phyloP scores from a whole-genome alignment of 1,140 invertebrate genomes.

The Aphelenchoides besseyi region DNA sequence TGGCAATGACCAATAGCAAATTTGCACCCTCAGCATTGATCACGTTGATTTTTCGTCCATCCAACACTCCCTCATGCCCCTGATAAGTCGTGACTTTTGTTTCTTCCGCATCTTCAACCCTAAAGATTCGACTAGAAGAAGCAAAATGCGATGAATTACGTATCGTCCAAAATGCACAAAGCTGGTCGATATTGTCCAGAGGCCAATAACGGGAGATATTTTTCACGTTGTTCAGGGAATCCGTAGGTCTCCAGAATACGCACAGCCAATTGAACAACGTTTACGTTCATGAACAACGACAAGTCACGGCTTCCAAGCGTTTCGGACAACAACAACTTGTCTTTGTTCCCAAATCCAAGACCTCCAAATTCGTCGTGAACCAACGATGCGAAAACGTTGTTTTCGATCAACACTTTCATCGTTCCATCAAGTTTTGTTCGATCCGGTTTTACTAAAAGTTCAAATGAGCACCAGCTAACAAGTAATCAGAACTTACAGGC shows the following conservation, averaged over 20 bases:
- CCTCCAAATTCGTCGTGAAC: slow-evolving; percentile 55
- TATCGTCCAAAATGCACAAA: slow-evolving; percentile 15
- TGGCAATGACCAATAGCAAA: slow-evolving; percentile 53
- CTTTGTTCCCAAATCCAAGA: slow-evolving; percentile 51
- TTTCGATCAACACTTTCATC: slow-evolving; percentile 31
- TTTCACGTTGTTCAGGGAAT: slow-evolving; percentile 80
- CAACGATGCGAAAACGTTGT: slow-evolving; percentile 38
- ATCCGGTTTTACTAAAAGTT: neutral
- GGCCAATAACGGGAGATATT: slow-evolving; percentile 78
- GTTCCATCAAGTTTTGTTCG: neutral
- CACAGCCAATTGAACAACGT: slow-evolving; percentile 72
- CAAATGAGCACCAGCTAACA: neutral
- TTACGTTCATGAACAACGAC: slow-evolving; percentile 42
- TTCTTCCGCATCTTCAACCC: slow-evolving; percentile 23
- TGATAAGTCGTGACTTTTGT: slow-evolving; percentile 21
- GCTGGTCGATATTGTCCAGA: slow-evolving; percentile 31
- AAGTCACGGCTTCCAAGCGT: slow-evolving; percentile 45
- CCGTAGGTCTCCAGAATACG: slow-evolving; percentile 83
- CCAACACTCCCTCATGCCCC: slow-evolving; percentile 17
- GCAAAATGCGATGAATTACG: slow-evolving; percentile 7
- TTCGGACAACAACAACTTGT: slow-evolving; percentile 40
- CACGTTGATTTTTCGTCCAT: slow-evolving; percentile 44
- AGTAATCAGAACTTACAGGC: slow-evolving; percentile 1
- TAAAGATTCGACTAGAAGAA: slow-evolving; percentile 22
- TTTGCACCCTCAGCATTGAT: slow-evolving; percentile 48